Percentiles rank a stretch among this genome's conserved stretches.
These are phyloP conservation scores for Pherbina coryleti DNA, from an alignment of 2,888 invertebrate genomes.

Conservation along the genomic window DNA sequence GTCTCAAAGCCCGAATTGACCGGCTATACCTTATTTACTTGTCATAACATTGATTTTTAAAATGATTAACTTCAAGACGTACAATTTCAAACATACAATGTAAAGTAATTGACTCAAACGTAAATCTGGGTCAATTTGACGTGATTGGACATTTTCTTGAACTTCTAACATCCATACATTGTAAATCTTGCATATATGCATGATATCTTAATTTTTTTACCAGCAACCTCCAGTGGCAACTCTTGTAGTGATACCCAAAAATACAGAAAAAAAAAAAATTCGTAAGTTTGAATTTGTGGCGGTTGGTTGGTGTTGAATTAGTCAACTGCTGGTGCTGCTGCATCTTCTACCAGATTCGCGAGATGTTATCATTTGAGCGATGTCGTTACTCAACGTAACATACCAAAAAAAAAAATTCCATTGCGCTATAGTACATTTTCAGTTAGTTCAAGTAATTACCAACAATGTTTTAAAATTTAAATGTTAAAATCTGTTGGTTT, in stretches of 20 bases:
- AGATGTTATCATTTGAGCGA: slow-evolving; percentile 10
- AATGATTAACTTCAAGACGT: no score
- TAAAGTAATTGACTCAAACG: not conserved
- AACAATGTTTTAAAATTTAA: slow-evolving; percentile 33
- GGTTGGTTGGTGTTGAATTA: no score
- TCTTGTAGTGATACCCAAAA: not conserved
- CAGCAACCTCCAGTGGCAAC: not conserved
- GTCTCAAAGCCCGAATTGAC: no score
- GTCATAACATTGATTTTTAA: not conserved
- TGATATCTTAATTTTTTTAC: no score
- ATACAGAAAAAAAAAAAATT: not conserved
- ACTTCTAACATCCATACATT: not conserved
- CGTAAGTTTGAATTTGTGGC: slow-evolving; percentile 2
- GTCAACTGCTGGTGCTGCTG: not conserved
- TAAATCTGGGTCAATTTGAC: slow-evolving; percentile 5
- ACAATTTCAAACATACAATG: not conserved
- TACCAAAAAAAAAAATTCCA: not conserved
- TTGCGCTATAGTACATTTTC: not conserved
- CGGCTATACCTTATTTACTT: not conserved
- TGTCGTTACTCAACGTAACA: not conserved
- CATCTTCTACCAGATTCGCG: not conserved
- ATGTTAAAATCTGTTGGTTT: not conserved
- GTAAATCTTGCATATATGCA: no score
- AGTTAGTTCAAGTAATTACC: slow-evolving; percentile 43
- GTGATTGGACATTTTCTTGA: slow-evolving; percentile 7